These are phyloP conservation scores for Anagrus nilaparvatae DNA, from an alignment of 1,140 invertebrate species.

Conservation along the genomic window DNA sequence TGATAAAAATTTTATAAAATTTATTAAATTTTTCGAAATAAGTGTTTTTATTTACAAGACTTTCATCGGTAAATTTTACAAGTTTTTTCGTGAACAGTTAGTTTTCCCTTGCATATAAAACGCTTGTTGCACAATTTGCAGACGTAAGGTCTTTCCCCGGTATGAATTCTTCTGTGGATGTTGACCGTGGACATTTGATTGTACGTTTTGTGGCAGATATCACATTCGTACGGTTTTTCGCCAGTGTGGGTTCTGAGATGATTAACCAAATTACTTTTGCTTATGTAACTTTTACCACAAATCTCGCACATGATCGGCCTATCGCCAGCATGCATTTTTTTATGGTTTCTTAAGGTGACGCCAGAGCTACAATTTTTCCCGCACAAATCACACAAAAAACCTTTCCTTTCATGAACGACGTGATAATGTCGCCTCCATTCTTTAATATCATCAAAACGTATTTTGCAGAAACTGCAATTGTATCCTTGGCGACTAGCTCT, in stretches of 20 bases:
- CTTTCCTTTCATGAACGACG: no score
- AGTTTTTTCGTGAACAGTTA: conserved; percentile 27
- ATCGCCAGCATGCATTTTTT: conserved; percentile 41
- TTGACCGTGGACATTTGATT: no score
- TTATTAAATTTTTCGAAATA: no score
- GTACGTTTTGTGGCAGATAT: conserved; percentile 54
- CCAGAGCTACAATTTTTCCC: conserved; percentile 23
- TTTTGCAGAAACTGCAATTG: no score
- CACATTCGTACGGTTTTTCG: conserved; percentile 49
- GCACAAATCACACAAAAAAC: conserved; percentile 24
- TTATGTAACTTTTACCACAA: conserved; percentile 41
- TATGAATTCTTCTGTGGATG: conserved; percentile 61
- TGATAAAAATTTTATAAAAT: no score
- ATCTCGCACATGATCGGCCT: conserved; percentile 45
- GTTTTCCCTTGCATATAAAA: conserved; percentile 29
- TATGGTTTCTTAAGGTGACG: conserved; percentile 38
- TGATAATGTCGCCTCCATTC: no score
- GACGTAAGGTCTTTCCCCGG: conserved; percentile 57
- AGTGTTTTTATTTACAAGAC: no score
- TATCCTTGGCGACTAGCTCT: no score
- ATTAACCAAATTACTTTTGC: conserved; percentile 53
- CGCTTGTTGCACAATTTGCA: conserved; percentile 62
- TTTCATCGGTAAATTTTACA: no score
- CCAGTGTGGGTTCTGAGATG: conserved; percentile 62
- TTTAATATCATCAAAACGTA: no score